Evolutionary conservation across 2,888 invertebrate species (phyloP).

Genomic region (Platerodrilus igneus): DNA sequence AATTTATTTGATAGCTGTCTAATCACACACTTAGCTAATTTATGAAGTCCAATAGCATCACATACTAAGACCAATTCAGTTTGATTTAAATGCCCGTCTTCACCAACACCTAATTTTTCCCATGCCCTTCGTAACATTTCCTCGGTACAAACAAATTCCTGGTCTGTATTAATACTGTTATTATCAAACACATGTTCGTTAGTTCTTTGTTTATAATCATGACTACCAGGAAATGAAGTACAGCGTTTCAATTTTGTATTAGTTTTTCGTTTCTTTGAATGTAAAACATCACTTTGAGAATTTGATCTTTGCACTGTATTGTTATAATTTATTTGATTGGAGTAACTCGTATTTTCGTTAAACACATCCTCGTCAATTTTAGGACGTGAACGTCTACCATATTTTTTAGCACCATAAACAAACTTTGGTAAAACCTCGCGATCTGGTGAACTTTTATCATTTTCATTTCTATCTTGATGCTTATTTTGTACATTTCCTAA

Average conservation of each 20-base stretch:
- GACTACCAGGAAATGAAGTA: constrained; percentile 52
- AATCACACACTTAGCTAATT: constrained; percentile 59
- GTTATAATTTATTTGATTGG: constrained; percentile 34
- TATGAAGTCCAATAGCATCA: constrained; percentile 62
- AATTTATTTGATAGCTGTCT: constrained; percentile 62
- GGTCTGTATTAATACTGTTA: constrained; percentile 40
- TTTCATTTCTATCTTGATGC: constrained; percentile 37
- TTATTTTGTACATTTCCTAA: constrained; percentile 53
- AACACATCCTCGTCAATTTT: constrained; percentile 46
- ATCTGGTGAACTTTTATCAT: constrained; percentile 55
- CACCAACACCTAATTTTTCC: constrained; percentile 57
- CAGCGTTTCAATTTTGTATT: constrained; percentile 53
- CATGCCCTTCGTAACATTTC: constrained; percentile 61
- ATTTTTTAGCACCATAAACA: constrained; percentile 69
- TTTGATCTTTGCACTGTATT: constrained; percentile 53
- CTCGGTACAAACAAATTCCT: constrained; percentile 49
- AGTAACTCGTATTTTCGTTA: constrained; percentile 40
- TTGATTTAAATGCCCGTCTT: constrained; percentile 59
- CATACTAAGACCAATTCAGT: constrained; percentile 61
- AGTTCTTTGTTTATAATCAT: constrained; percentile 35
- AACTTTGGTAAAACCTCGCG: constrained; percentile 70
- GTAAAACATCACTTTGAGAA: constrained; percentile 54
- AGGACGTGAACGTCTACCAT: constrained; percentile 68
- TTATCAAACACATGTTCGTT: constrained; percentile 46
- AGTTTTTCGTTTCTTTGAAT: constrained; percentile 49